Conservation (phyloP, 2,113 vertebrate genomes). For the Anser cygnoides region DNA sequence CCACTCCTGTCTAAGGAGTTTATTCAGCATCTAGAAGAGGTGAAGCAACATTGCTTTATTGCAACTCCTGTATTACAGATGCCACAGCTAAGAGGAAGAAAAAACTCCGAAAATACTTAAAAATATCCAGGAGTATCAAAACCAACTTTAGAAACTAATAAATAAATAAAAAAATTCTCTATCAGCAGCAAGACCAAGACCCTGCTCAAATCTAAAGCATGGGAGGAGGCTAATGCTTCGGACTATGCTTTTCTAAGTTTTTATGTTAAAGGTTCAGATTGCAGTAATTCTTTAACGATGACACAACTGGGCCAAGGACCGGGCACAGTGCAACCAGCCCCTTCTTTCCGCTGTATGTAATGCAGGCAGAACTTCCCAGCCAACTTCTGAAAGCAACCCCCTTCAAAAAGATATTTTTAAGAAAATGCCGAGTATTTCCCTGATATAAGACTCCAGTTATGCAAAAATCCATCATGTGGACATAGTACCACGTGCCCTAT, state of each 20-base stretch:
- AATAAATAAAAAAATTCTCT: not conserved
- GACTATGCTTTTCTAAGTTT: not conserved
- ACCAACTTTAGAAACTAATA: not conserved
- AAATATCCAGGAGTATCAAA: not conserved
- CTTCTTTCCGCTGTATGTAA: not conserved
- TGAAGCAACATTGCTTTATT: not conserved
- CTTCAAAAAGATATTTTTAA: not conserved
- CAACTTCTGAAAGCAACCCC: not conserved
- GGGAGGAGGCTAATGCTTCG: not conserved
- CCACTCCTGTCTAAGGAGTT: not conserved
- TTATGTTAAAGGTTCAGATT: constrained; percentile 49
- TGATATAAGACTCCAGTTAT: not conserved
- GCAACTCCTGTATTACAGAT: not conserved
- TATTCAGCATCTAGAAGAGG: not conserved
- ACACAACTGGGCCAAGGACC: constrained; percentile 12
- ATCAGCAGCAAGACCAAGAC: not conserved
- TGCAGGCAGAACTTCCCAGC: not conserved
- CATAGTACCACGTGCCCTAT: not conserved
- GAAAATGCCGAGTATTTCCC: not conserved
- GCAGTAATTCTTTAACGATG: constrained; percentile 6
- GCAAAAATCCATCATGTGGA: not conserved
- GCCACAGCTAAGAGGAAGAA: not conserved
- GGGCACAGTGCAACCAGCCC: not conserved
- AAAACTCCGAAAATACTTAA: not conserved
- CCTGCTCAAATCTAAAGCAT: not conserved